These are phyloP conservation scores for Tetraodon nigroviridis DNA, from an alignment of 2,113 vertebrate genomes.

Conservation along the genomic window DNA sequence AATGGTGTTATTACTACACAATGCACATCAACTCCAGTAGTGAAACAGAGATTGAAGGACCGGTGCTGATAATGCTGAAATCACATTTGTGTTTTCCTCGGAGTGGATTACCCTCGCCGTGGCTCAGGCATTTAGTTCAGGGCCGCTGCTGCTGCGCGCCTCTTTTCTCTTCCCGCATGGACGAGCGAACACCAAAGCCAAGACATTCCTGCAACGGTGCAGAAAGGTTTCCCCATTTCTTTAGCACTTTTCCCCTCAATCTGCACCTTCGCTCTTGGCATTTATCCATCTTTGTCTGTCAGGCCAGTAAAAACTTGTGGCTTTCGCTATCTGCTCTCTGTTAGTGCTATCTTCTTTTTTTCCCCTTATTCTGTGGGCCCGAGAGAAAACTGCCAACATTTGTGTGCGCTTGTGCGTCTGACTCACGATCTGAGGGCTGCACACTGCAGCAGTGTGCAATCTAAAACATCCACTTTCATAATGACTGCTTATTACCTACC, in stretches of 20 bases:
- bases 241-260: constrained; percentile 9
- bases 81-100: constrained; percentile 57
- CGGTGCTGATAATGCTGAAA: constrained; percentile 39
- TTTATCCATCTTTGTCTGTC: constrained; percentile 30
- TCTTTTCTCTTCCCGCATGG: constrained; percentile 28
- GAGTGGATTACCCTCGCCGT: constrained; percentile 43
- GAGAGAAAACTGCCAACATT: constrained; percentile 31
- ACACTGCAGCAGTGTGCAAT: constrained; percentile 37
- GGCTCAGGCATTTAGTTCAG: constrained; percentile 54
- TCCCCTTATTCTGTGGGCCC: constrained; percentile 23
- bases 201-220: constrained; percentile 45
- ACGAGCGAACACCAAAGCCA: constrained; percentile 29
- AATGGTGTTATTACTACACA: constrained; percentile 9
- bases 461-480: constrained; percentile 60
- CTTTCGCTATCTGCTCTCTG: constrained; percentile 54
- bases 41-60: constrained; percentile 23
- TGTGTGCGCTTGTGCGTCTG: constrained; percentile 14
- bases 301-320: constrained; percentile 43
- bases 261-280: constrained; percentile 6
- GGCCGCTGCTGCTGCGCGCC: constrained; percentile 41
- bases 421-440: constrained; percentile 20
- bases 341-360: constrained; percentile 24
- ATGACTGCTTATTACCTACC: constrained; percentile 65
- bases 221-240: constrained; percentile 36
- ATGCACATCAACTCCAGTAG: constrained; percentile 17